Evolutionary conservation across 2,888 invertebrate genomes (phyloP), one percentile per base, ranked within the genome.

Genomic region (Isotomurus palustris): DNA sequence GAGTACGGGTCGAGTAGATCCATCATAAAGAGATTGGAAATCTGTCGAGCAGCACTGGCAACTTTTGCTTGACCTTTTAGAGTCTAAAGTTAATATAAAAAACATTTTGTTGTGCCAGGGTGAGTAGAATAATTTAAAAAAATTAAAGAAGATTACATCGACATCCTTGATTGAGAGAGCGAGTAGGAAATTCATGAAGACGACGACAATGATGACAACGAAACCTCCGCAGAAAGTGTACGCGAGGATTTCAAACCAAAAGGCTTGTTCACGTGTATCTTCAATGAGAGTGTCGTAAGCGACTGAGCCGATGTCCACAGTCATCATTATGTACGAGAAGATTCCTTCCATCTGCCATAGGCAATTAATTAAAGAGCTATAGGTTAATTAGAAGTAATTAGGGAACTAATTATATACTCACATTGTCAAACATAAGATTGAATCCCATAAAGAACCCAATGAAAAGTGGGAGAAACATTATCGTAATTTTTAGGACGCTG

Each of bases 381-480:
- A 27, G n/a, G 50, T n/a, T n/a, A n/a, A n/a, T n/a, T n/a, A 24
- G 28, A 14, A 45, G 14, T 45, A 17, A 36, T n/a, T 49, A 8
- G 6, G 32, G 25, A 22, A 8, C 21, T 29, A 10, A 10, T 22
- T 14, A 8, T 12, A 21, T 22, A 45, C 24, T 56, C 38, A 64
- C 64, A 17, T 56, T 28, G 22, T 25, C 22, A 32, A 57, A 64
- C 53, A 64, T 49, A 14, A 64, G 36, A 25, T 55, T 55, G 53
- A 64, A 64, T 28, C 64, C 64, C 61, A 64, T 62, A 38, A 51
- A 64, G 25, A 62, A 64, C 32, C 61, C 64, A 29, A 62, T 50
- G 0, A 64, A 28, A 2, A 64, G 32, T 0, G 64, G 64, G 3
- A 61, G 45, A 21, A 64, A 64, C 28, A 64, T 41, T 14, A 64